A percentile compares a stretch with the other conserved stretches of the same genome.
Conservation (phyloP, 2,888 invertebrate species). For the Theristus sp. region DNA sequence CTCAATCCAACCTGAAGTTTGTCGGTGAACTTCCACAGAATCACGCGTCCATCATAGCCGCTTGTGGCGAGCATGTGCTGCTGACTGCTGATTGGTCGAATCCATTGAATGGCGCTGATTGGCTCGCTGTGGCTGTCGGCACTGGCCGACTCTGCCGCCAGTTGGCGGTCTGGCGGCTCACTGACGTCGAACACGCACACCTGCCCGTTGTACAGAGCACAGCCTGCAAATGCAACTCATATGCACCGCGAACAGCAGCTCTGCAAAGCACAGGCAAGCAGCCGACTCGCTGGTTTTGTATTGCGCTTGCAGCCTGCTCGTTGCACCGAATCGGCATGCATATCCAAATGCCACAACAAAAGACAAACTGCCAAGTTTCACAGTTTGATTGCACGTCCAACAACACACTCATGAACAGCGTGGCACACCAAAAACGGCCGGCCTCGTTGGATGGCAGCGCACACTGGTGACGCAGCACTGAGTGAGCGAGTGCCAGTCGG, state of each 20-base stretch:
- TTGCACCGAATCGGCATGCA: too few species aligned
- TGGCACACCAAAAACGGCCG: neutral
- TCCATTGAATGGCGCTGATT: neutral
- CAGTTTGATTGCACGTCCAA: too few species aligned
- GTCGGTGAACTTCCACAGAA: neutral
- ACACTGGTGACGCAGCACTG: neutral
- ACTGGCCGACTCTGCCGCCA: neutral
- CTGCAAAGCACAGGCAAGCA: too few species aligned
- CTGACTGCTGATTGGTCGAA: too few species aligned
- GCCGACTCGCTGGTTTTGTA: too few species aligned
- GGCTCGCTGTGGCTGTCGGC: neutral
- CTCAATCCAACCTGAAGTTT: too few species aligned
- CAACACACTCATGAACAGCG: too few species aligned
- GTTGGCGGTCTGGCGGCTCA: neutral
- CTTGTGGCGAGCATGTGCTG: neutral
- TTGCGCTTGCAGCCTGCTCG: too few species aligned
- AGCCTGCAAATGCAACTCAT: too few species aligned
- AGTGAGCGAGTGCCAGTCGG: neutral
- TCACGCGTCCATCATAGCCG: neutral
- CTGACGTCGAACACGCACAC: neutral
- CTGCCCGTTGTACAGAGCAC: neutral
- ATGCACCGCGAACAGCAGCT: too few species aligned
- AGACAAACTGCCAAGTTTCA: too few species aligned
- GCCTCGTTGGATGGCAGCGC: neutral
- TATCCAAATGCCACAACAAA: too few species aligned